Evolutionary conservation across 2,113 vertebrate species (phyloP).

Genomic region (Anarhynchus alexandrinus): DNA sequence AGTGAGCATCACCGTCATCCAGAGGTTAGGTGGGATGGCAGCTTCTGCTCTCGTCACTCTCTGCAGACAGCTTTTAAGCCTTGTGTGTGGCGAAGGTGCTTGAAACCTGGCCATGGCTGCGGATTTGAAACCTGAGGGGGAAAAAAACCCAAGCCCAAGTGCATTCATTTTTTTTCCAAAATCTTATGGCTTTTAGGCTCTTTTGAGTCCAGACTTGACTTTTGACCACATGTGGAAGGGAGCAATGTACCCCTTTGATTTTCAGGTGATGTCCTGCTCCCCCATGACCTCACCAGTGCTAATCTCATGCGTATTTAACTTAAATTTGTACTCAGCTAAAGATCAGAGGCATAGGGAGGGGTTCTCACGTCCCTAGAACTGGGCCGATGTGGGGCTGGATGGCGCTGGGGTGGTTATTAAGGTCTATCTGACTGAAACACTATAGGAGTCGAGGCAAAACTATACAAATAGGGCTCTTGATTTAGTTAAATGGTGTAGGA

Average conservation of each 20-base stretch:
- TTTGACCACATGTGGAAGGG: neutral
- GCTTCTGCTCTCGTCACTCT: neutral
- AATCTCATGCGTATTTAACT: accelerated
- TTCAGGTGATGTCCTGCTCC: neutral
- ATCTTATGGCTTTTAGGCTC: neutral
- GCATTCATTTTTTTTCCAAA: neutral
- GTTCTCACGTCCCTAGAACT: neutral
- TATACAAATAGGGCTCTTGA: neutral
- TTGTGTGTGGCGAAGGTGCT: neutral
- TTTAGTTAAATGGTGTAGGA: neutral
- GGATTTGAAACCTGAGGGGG: neutral
- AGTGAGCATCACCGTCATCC: neutral
- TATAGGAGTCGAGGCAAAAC: neutral
- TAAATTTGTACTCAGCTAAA: neutral
- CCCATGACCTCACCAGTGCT: neutral
- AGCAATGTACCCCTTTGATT: neutral
- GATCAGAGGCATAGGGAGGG: neutral
- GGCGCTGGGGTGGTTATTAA: accelerated
- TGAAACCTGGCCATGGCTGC: neutral
- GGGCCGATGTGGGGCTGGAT: neutral
- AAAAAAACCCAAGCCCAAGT: neutral
- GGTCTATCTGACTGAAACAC: neutral
- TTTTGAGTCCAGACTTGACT: neutral
- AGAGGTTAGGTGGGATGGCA: neutral
- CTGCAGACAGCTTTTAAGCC: neutral